phyloP scores from a whole-genome alignment of 1,140 invertebrate genomes.

The Andricus grossulariae region DNA sequence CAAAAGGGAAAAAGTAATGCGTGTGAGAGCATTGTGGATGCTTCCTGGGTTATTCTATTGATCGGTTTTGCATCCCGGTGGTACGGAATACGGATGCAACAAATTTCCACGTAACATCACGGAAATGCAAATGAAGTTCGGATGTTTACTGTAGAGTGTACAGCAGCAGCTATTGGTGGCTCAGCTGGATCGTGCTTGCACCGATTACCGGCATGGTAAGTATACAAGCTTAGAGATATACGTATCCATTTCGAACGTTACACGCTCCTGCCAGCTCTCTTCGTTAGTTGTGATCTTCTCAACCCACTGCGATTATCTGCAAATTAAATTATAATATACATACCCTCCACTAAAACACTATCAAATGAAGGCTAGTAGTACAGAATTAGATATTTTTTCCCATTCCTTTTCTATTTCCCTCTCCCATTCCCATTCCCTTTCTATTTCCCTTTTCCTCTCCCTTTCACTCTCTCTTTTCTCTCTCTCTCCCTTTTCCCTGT shows the following conservation, averaged over 20 bases:
- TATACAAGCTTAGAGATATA: constrained; percentile 51
- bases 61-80: constrained; percentile 75
- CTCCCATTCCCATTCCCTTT: no score
- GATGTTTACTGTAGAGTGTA: constrained; percentile 67
- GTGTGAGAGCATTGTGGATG: constrained; percentile 52
- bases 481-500: no score
- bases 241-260: constrained; percentile 9
- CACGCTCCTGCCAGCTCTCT: not conserved
- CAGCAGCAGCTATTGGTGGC: constrained; percentile 75
- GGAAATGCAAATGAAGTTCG: constrained; percentile 78
- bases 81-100: constrained; percentile 73
- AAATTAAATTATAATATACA: no score
- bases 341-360: no score
- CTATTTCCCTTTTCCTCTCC: no score
- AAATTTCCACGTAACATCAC: constrained; percentile 77
- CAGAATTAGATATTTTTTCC: no score
- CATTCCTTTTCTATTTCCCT: no score
- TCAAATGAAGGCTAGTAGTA: no score
- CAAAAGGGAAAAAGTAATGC: not conserved
- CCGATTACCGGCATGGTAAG: constrained; percentile 78
- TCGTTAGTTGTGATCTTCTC: no score
- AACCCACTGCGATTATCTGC: no score
- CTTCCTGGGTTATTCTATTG: constrained; percentile 88
- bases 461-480: no score
- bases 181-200: constrained; percentile 77